Percentiles rank a stretch among this genome's conserved stretches.
These are phyloP conservation scores for Etheostoma perlongum DNA, from an alignment of 2,797 vertebrate species.

Conservation along the genomic window DNA sequence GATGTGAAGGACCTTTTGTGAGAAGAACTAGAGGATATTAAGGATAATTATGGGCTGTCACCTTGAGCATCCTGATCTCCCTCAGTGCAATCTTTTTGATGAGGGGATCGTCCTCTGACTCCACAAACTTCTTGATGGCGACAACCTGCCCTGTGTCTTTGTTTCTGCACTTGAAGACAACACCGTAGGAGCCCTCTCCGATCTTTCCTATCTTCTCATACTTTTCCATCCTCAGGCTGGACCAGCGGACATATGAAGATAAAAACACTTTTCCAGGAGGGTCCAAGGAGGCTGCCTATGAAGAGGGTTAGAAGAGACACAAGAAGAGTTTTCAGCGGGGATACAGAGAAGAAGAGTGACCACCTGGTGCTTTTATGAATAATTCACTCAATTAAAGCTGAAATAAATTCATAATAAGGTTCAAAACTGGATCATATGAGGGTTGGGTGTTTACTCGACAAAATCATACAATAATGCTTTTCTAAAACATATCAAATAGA, in stretches of 20 bases:
- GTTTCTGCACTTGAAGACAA: constrained; percentile 96
- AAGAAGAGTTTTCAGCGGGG: background rate
- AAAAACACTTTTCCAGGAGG: background rate
- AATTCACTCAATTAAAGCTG: background rate
- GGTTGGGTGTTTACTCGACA: background rate
- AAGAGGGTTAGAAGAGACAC: background rate
- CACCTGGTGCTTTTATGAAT: constrained; percentile 2
- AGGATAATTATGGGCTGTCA: constrained; percentile 42
- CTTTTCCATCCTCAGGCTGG: constrained; percentile 88
- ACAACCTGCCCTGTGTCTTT: constrained; percentile 93
- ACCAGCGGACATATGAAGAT: background rate
- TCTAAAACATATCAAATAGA: background rate
- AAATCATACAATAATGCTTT: background rate
- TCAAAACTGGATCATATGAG: background rate
- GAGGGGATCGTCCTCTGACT: constrained; percentile 94
- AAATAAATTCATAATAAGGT: background rate
- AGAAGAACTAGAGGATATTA: background rate
- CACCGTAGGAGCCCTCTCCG: constrained; percentile 95
- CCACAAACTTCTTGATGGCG: constrained; percentile 96
- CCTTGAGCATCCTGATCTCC: constrained; percentile 96
- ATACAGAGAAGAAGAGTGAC: background rate
- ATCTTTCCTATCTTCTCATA: constrained; percentile 95
- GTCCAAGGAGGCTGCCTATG: constrained; percentile 2
- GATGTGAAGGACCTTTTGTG: background rate
- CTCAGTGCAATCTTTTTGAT: constrained; percentile 94